phyloP scores from a whole-genome alignment of 2,888 invertebrate species.

The Drosophila hamatofila region DNA sequence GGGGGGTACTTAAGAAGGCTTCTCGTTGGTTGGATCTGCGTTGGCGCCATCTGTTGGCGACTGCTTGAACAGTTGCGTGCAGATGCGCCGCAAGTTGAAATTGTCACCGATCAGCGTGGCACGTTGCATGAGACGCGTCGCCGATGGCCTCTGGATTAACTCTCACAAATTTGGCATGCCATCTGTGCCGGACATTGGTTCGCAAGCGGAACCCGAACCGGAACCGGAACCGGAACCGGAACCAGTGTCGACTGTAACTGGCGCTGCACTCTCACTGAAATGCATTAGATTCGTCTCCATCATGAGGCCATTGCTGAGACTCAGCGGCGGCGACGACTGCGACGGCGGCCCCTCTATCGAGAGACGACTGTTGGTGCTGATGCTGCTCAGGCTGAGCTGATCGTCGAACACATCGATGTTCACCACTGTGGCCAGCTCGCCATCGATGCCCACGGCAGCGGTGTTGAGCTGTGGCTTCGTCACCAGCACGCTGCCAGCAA shows the following conservation, averaged over 20 bases:
- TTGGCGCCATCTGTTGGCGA: conserved; percentile 6
- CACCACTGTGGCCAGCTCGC: conserved; percentile 87
- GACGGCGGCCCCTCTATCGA: conserved; percentile 89
- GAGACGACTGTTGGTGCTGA: conserved; percentile 92
- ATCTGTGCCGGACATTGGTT: not conserved
- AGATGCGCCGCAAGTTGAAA: conserved; percentile 76
- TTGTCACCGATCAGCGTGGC: conserved; percentile 58
- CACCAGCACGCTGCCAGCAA: conserved; percentile 14
- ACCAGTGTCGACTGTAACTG: conserved; percentile 4
- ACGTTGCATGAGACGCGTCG: conserved; percentile 16
- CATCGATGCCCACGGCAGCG: conserved; percentile 86
- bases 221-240: not conserved
- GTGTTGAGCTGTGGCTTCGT: conserved; percentile 36
- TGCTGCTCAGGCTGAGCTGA: conserved; percentile 93
- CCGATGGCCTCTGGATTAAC: conserved; percentile 76
- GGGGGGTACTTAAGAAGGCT: conserved; percentile 21
- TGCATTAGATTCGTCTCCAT: conserved; percentile 88
- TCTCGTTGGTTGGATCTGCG: not conserved
- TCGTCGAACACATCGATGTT: conserved; percentile 87
- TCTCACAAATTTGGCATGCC: conserved; percentile 79
- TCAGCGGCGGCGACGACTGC: conserved; percentile 90
- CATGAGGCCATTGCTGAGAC: conserved; percentile 87
- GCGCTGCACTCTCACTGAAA: conserved; percentile 86
- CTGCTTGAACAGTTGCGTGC: conserved; percentile 71
- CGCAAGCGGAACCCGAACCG: not conserved